Percentiles rank a stretch among this genome's conserved stretches.
Evolutionary conservation across 2,797 vertebrate genomes (phyloP).

Genomic region (Melanotaenia boesemani): DNA sequence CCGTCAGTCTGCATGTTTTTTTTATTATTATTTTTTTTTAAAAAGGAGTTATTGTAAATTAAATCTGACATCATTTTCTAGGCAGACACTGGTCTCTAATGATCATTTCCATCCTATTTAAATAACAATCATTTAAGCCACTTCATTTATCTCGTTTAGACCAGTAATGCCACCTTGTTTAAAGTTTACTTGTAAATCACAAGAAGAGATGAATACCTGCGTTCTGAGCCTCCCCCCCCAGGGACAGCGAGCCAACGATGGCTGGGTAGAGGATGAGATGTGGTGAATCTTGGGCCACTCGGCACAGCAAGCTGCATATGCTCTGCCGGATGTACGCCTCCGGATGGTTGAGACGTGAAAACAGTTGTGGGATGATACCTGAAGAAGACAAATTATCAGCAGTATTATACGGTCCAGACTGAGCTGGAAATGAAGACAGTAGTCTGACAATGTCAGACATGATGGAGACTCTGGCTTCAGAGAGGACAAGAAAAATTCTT

Average conservation of each 20-base stretch:
- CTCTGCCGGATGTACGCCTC: conserved; percentile 98
- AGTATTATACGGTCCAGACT: background rate
- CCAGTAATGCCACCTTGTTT: background rate
- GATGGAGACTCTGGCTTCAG: background rate
- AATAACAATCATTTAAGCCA: too few species aligned
- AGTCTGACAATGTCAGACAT: background rate
- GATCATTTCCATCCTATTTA: too few species aligned
- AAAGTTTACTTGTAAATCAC: too few species aligned
- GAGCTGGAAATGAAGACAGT: background rate
- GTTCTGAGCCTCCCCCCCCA: conserved; percentile 93
- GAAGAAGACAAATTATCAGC: background rate
- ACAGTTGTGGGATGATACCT: conserved; percentile 99
- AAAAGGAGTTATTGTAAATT: too few species aligned
- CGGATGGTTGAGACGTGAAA: conserved; percentile 97
- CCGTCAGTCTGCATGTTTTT: too few species aligned
- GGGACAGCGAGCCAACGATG: conserved; percentile 96
- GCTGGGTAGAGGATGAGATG: conserved; percentile 97
- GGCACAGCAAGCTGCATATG: conserved; percentile 96
- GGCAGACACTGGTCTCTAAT: too few species aligned
- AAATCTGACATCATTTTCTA: too few species aligned
- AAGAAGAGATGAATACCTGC: conserved; percentile 81
- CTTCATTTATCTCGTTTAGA: background rate
- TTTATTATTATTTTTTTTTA: too few species aligned
- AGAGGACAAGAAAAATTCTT: too few species aligned
- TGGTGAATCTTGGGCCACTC: conserved; percentile 97